Percentiles rank a stretch among this genome's conserved stretches.
These are phyloP conservation scores for Troides helena DNA, from an alignment of 2,888 invertebrate genomes.

Conservation along the genomic window DNA sequence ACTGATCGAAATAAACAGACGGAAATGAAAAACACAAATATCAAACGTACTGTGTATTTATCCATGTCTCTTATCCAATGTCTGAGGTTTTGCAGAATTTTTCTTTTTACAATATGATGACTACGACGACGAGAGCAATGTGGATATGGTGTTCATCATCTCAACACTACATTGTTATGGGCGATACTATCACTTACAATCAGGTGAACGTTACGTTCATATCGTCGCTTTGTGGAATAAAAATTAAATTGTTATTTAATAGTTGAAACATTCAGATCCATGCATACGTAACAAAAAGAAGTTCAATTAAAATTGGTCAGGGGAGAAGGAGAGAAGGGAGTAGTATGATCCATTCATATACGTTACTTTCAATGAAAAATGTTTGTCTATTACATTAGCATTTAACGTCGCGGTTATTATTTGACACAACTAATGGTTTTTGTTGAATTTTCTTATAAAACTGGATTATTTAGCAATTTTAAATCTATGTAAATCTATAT, in stretches of 20 bases:
- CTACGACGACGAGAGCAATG: too few species aligned
- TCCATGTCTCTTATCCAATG: slow-evolving; percentile 9
- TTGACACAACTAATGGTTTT: too few species aligned
- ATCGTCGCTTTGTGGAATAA: too few species aligned
- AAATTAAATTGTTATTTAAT: not conserved
- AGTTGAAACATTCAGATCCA: not conserved
- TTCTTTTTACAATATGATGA: slow-evolving; percentile 2
- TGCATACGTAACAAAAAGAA: not conserved
- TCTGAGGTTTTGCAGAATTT: slow-evolving; percentile 25
- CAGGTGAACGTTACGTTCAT: too few species aligned
- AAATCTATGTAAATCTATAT: too few species aligned
- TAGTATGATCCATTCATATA: not conserved
- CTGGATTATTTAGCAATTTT: too few species aligned
- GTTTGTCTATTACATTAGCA: not conserved
- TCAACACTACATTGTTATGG: too few species aligned
- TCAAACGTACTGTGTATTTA: slow-evolving; percentile 15
- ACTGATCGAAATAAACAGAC: slow-evolving; percentile 25
- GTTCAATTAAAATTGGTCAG: not conserved
- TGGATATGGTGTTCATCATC: too few species aligned
- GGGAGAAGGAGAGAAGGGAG: not conserved
- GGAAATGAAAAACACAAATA: slow-evolving; percentile 24
- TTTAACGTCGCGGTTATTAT: too few species aligned
- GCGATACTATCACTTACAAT: too few species aligned
- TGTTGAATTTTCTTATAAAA: too few species aligned
- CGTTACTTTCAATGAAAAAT: not conserved